These are phyloP conservation scores for Hippocampus mohnikei DNA, from an alignment of 2,113 vertebrate species.

Conservation along the genomic window DNA sequence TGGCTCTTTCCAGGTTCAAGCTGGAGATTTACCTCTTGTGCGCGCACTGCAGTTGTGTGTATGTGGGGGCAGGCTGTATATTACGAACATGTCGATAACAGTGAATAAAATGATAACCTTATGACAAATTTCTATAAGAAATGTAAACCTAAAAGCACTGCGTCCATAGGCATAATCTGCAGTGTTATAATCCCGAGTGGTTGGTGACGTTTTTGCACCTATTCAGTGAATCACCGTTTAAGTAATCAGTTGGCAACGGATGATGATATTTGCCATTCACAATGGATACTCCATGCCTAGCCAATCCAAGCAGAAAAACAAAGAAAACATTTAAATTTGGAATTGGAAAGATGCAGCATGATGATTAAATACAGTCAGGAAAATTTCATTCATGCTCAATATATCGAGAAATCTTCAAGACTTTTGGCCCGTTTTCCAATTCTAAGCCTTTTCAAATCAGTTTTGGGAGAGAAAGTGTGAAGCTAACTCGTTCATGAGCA, in stretches of 20 bases:
- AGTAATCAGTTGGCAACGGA: not conserved
- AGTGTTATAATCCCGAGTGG: too few relatives aligned
- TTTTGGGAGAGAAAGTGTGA: not conserved
- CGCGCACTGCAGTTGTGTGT: not conserved
- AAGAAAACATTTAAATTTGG: not conserved
- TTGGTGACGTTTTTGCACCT: too few relatives aligned
- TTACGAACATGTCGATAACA: not conserved
- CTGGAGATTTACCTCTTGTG: constrained; percentile 32
- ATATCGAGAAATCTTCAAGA: not conserved
- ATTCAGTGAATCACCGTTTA: too few relatives aligned
- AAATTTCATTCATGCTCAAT: too few relatives aligned
- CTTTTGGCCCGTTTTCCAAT: not conserved
- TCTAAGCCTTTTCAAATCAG: not conserved
- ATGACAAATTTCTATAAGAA: not conserved
- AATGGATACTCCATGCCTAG: not conserved
- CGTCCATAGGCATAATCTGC: too few relatives aligned
- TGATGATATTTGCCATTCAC: not conserved
- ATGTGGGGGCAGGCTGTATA: not conserved
- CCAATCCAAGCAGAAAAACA: not conserved
- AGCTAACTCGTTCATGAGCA: not conserved
- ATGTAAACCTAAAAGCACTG: not conserved
- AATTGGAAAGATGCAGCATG: not conserved
- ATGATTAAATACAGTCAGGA: not conserved
- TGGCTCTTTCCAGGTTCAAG: constrained; percentile 28
- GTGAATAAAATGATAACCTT: not conserved